These are phyloP conservation scores for Lysandra coridon DNA, from an alignment of 2,888 invertebrate genomes.

Conservation along the genomic window DNA sequence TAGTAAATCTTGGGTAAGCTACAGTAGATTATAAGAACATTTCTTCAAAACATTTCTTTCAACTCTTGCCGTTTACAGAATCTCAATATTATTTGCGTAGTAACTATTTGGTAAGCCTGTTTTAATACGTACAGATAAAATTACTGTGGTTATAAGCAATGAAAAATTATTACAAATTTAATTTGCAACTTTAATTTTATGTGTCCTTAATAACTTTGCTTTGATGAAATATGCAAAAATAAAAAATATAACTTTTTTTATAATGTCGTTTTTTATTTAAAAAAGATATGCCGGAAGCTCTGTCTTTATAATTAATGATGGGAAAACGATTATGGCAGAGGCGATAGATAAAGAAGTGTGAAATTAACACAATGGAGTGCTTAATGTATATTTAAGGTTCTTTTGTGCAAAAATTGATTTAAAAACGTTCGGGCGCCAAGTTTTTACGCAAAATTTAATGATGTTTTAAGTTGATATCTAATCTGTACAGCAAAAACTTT, in stretches of 20 bases:
- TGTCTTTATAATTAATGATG: conserved; percentile 19
- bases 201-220: too few relatives aligned
- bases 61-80: not conserved
- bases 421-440: conserved; percentile 48
- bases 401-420: conserved; percentile 57
- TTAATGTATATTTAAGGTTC: conserved; percentile 46
- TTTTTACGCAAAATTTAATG: conserved; percentile 34
- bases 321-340: conserved; percentile 33
- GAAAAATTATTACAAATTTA: not conserved
- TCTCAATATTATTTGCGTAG: not conserved
- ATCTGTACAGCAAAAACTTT: conserved; percentile 16
- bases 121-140: too few relatives aligned
- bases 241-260: not conserved
- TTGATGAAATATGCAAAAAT: not conserved
- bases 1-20: not conserved
- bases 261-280: not conserved
- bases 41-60: not conserved
- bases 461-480: conserved; percentile 42
- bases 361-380: conserved; percentile 52
- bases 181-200: not conserved
- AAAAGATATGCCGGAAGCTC: not conserved
- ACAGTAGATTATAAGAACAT: not conserved
- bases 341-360: conserved; percentile 48
- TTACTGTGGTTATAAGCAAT: not conserved
- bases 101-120: not conserved